phyloP scores from a whole-genome alignment of 2,113 vertebrate species.

The Myiozetetes cayanensis region DNA sequence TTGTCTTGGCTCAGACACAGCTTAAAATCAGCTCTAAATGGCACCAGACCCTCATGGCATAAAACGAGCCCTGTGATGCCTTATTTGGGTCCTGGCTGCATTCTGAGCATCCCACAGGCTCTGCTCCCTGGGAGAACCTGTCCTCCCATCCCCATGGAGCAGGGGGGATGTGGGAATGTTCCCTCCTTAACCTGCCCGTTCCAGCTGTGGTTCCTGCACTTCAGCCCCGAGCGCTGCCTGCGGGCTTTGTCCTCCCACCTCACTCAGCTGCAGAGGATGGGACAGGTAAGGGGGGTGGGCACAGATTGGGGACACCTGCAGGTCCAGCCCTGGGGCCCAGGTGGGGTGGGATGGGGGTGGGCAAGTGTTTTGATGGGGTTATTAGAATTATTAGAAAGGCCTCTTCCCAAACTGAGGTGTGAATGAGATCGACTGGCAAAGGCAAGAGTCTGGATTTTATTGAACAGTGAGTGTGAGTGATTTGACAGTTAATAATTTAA shows the following conservation, averaged over 20 bases:
- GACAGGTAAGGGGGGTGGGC: constrained; percentile 25
- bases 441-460: background rate
- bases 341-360: background rate
- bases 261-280: constrained; percentile 52
- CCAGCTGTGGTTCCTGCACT: constrained; percentile 77
- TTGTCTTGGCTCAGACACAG: background rate
- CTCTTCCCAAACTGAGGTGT: background rate
- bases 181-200: background rate
- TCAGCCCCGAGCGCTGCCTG: constrained; percentile 59
- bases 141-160: rapidly evolving
- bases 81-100: background rate
- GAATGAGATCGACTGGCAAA: background rate
- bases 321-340: rapidly evolving
- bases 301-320: background rate
- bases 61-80: background rate
- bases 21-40: background rate
- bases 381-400: background rate
- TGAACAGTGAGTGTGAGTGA: background rate
- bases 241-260: constrained; percentile 64
- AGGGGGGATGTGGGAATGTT: rapidly evolving
- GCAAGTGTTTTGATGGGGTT: background rate
- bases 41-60: background rate
- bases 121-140: rapidly evolving
- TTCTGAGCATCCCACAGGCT: background rate
- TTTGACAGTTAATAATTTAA: no score